Evolutionary conservation across 2,888 invertebrate genomes (phyloP).

Genomic region (Himalopsyche japonica): DNA sequence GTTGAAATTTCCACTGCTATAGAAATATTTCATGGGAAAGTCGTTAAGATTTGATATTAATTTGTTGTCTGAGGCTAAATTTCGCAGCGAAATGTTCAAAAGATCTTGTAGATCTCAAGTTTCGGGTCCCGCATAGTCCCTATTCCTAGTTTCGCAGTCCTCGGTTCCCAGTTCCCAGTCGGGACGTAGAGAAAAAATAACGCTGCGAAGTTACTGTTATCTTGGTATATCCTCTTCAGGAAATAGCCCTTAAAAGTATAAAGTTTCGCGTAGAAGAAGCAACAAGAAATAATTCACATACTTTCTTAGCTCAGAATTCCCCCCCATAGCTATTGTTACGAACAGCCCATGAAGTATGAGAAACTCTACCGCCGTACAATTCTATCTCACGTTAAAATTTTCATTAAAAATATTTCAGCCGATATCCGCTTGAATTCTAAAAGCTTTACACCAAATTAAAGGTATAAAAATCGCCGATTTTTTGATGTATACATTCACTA

Average conservation of each 20-base stretch:
- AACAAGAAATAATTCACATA: constrained; percentile 50
- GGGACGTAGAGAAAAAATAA: constrained; percentile 34
- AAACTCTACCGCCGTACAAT: constrained; percentile 50
- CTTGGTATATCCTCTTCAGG: constrained; percentile 59
- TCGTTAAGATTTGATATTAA: neutral
- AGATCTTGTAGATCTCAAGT: neutral
- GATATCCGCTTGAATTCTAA: constrained; percentile 17
- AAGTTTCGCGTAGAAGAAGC: constrained; percentile 49
- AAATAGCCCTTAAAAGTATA: constrained; percentile 55
- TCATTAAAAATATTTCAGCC: constrained; percentile 41
- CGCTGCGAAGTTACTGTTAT: constrained; percentile 59
- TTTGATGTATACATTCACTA: constrained; percentile 46
- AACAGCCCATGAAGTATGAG: constrained; percentile 54
- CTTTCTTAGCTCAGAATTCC: constrained; percentile 56
- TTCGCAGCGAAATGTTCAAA: neutral
- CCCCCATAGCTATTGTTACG: constrained; percentile 63
- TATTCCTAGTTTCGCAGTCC: neutral
- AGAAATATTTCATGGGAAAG: neutral
- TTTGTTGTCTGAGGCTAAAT: neutral
- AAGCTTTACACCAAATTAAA: constrained; percentile 44
- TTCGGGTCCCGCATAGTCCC: neutral
- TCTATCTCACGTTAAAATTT: constrained; percentile 56
- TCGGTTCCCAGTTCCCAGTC: constrained; percentile 19
- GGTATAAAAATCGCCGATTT: constrained; percentile 52
- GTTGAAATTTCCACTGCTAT: no score